A percentile compares a stretch with the other conserved stretches of the same genome.
Evolutionary conservation across 2,888 invertebrate genomes (phyloP).

Genomic region (Amblyjoppa proteus): DNA sequence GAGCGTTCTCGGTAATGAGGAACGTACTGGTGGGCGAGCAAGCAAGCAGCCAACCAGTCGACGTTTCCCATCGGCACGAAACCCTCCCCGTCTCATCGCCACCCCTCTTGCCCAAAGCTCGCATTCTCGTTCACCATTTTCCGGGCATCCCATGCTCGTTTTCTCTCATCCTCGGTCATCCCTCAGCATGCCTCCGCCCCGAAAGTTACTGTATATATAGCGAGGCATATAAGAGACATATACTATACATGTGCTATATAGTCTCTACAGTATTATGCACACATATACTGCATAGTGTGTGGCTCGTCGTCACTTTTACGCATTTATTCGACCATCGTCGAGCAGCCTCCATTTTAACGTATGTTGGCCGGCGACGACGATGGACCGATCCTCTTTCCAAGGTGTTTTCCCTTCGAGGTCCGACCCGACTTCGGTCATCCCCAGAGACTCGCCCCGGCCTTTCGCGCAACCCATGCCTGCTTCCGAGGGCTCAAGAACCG

Average conservation of each 20-base stretch:
- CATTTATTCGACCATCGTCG: constrained; percentile 73
- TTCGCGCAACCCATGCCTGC: constrained; percentile 49
- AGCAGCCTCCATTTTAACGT: constrained; percentile 78
- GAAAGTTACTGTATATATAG: constrained; percentile 29
- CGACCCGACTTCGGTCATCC: constrained; percentile 44
- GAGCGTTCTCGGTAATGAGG: constrained; percentile 80
- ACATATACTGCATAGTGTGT: constrained; percentile 25
- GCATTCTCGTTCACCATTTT: constrained; percentile 73
- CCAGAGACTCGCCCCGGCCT: constrained; percentile 60
- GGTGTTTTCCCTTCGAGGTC: constrained; percentile 35
- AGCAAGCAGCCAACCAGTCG: constrained; percentile 76
- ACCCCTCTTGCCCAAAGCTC: constrained; percentile 70
- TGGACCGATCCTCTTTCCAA: constrained; percentile 55
- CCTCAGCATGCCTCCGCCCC: constrained; percentile 59
- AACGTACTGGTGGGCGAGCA: constrained; percentile 73
- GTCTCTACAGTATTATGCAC: constrained; percentile 23
- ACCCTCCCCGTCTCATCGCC: constrained; percentile 73
- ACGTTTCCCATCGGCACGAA: constrained; percentile 69
- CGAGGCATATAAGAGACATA: constrained; percentile 16
- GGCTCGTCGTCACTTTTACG: constrained; percentile 48
- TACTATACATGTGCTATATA: constrained; percentile 3
- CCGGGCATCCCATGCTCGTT: constrained; percentile 70
- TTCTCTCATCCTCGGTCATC: constrained; percentile 71
- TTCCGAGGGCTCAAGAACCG: constrained; percentile 18
- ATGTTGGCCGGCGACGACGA: constrained; percentile 67